A percentile compares a stretch with the other conserved stretches of the same genome.
phyloP scores from a whole-genome alignment of 1,140 invertebrate species.

The Stegodyphus mimosarum region DNA sequence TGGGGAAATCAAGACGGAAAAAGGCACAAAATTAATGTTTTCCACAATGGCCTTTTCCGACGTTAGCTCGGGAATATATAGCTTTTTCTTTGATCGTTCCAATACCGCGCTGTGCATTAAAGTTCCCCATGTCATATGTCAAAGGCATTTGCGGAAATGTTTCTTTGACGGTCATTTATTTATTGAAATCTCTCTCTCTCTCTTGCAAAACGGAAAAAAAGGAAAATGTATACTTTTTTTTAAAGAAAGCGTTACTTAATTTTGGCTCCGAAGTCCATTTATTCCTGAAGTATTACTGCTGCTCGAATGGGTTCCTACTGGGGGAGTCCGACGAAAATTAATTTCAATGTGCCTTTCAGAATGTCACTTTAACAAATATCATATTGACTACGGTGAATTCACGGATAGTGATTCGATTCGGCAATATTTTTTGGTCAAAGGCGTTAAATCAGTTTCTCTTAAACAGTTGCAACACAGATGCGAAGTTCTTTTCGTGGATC shows the following conservation, averaged over 20 bases:
- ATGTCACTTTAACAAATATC: too few species aligned
- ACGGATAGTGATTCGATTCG: too few species aligned
- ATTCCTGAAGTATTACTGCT: neutral
- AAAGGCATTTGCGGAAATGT: constrained; percentile 50
- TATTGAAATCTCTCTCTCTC: constrained; percentile 39
- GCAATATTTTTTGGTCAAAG: too few species aligned
- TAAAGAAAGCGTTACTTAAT: constrained; percentile 3
- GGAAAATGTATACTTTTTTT: neutral
- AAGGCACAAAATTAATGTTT: constrained; percentile 50
- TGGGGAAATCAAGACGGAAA: constrained; percentile 38
- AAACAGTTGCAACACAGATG: too few species aligned
- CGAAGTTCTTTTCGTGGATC: too few species aligned
- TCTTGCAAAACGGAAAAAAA: neutral
- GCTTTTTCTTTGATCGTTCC: constrained; percentile 35
- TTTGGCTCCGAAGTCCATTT: constrained; percentile 12
- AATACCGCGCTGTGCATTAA: constrained; percentile 25
- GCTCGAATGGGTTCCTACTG: neutral
- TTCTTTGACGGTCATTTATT: constrained; percentile 53
- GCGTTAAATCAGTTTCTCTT: too few species aligned
- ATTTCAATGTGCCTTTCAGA: too few species aligned
- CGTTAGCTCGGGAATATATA: constrained; percentile 39
- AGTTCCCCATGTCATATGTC: constrained; percentile 39
- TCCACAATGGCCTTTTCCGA: constrained; percentile 42
- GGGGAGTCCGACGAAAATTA: neutral
- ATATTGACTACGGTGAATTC: too few species aligned